Percentiles rank a stretch among this genome's conserved stretches.
Evolutionary conservation across 2,113 vertebrate genomes (phyloP).

Genomic region (Psittacara wagleri): DNA sequence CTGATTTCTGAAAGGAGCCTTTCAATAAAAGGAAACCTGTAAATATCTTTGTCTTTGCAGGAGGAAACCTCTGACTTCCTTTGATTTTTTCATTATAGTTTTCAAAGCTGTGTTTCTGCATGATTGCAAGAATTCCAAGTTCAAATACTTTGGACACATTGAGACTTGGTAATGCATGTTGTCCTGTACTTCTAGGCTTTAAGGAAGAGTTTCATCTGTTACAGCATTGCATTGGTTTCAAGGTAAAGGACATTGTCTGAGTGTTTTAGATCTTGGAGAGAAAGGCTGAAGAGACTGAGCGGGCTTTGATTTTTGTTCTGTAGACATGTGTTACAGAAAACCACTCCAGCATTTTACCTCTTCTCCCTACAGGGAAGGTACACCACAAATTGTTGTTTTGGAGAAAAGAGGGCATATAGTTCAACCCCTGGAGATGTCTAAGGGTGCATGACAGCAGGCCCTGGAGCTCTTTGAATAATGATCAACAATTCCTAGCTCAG

Average conservation of each 20-base stretch:
- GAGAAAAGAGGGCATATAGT: neutral
- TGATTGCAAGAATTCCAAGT: slow-evolving; percentile 19
- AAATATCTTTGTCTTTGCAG: slow-evolving; percentile 55
- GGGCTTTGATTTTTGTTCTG: slow-evolving; percentile 38
- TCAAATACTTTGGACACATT: slow-evolving; percentile 4
- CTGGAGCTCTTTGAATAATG: neutral
- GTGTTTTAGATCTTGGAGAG: slow-evolving; percentile 17
- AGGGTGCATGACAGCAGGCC: neutral
- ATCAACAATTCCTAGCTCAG: neutral
- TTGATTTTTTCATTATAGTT: slow-evolving; percentile 46
- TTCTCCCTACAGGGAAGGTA: neutral
- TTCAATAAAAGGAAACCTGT: slow-evolving; percentile 5
- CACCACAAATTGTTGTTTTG: neutral
- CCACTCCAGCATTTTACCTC: neutral
- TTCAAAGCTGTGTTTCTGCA: slow-evolving; percentile 40
- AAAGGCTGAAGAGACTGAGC: neutral
- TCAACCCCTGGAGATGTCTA: neutral
- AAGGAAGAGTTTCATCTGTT: slow-evolving; percentile 15
- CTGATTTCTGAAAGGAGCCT: slow-evolving; percentile 25
- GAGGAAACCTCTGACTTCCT: slow-evolving; percentile 25
- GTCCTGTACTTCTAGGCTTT: neutral
- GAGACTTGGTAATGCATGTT: neutral
- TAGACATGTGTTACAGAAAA: neutral
- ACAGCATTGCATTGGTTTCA: neutral
- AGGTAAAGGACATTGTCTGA: slow-evolving; percentile 15